Evolutionary conservation across 2,797 vertebrate genomes (phyloP).

Genomic region (Poecile montanus): DNA sequence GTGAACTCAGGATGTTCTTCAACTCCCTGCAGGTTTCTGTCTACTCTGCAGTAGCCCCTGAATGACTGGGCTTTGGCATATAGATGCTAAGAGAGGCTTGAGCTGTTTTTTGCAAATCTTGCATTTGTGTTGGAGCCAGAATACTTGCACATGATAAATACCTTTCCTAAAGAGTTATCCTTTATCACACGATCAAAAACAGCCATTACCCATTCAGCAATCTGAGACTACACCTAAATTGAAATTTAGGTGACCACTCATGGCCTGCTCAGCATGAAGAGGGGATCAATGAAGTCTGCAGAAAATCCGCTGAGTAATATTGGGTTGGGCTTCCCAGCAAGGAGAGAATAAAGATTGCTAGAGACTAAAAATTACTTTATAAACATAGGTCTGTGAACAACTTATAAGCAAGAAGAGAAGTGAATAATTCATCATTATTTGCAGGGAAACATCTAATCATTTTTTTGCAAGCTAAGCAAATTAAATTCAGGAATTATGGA

Average conservation of each 20-base stretch:
- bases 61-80: not conserved
- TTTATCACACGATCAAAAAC: not conserved
- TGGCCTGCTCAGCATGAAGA: not conserved
- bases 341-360: not conserved
- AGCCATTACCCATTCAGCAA: not conserved
- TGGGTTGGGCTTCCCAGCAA: not conserved
- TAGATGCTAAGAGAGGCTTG: not conserved
- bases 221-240: not conserved
- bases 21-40: not conserved
- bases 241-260: not conserved
- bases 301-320: not conserved
- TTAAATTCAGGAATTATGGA: not conserved
- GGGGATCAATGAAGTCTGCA: not conserved
- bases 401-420: not conserved
- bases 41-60: not conserved
- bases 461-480: not conserved
- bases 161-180: not conserved
- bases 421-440: constrained; percentile 40
- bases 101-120: not conserved
- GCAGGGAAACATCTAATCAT: not conserved
- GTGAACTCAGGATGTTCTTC: not conserved
- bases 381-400: not conserved
- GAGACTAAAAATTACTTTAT: not conserved
- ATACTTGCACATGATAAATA: not conserved
- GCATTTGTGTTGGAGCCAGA: not conserved